Conservation (phyloP, 35 echinoderm and acorn worm genomes). For the Ptychodera flava region DNA sequence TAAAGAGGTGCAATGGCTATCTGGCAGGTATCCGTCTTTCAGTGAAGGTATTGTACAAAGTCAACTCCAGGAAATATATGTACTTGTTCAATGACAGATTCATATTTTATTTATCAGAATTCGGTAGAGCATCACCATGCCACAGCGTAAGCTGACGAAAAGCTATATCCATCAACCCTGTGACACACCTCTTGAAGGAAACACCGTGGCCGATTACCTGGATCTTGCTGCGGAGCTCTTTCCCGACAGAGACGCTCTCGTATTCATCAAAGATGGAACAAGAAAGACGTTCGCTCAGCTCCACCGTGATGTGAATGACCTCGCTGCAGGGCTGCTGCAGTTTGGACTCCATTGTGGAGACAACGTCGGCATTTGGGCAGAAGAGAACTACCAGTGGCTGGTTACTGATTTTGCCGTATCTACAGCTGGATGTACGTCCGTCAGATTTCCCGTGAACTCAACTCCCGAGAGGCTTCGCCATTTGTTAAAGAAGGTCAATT, state of each 20-base stretch:
- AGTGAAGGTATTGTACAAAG: no score
- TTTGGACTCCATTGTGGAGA: background rate
- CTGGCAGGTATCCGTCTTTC: no score
- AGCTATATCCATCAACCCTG: background rate
- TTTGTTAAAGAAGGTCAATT: background rate
- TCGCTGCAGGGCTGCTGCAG: background rate
- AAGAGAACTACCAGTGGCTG: background rate
- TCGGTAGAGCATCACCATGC: no score
- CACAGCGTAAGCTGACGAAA: background rate
- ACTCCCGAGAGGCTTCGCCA: background rate
- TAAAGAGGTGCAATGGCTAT: no score
- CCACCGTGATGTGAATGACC: background rate
- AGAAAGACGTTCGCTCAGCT: background rate
- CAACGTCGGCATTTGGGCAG: background rate
- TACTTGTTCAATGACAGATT: no score
- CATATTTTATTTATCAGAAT: no score
- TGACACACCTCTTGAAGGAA: background rate
- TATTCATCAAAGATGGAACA: background rate
- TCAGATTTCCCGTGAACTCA: background rate
- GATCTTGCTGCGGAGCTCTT: background rate
- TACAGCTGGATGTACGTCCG: background rate
- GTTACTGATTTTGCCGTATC: background rate
- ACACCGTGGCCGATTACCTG: background rate
- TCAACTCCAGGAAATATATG: no score
- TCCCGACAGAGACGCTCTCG: background rate